Evolutionary conservation across 2,113 vertebrate genomes (phyloP).

Genomic region (Anthoscopus minutus): DNA sequence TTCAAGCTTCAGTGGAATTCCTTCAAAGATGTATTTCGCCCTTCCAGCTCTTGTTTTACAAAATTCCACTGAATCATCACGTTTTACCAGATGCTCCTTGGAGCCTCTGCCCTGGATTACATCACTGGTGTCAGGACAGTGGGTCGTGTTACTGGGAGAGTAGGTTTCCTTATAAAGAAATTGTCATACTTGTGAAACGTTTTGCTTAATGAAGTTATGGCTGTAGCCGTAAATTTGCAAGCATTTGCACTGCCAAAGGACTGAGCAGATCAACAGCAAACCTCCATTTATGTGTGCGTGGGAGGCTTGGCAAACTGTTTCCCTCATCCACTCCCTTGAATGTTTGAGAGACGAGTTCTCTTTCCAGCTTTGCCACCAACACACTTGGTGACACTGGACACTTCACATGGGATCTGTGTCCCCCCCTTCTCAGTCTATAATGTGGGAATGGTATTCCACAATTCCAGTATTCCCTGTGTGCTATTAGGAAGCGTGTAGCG

Average conservation of each 20-base stretch:
- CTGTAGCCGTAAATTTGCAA: background rate
- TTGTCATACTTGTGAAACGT: background rate
- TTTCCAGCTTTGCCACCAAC: background rate
- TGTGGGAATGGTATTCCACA: background rate
- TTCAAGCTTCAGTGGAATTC: conserved; percentile 11
- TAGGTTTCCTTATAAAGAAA: background rate
- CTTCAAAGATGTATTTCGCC: conserved; percentile 8
- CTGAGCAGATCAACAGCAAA: background rate
- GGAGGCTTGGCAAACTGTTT: background rate
- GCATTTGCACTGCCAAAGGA: background rate
- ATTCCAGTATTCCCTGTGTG: background rate
- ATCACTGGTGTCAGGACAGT: background rate
- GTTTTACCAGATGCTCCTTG: conserved; percentile 9
- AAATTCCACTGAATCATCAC: conserved; percentile 50
- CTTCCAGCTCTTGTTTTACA: conserved; percentile 38
- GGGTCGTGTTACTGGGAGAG: background rate
- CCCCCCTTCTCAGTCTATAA: background rate
- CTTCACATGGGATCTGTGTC: fast-evolving
- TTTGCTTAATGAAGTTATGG: conserved; percentile 4
- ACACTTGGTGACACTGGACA: fast-evolving
- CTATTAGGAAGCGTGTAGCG: background rate
- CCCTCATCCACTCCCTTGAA: background rate
- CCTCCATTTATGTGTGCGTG: background rate
- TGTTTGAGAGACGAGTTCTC: background rate
- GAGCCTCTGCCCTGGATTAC: conserved; percentile 34